These are phyloP conservation scores for Machimus rusticus DNA, from an alignment of 2,888 invertebrate species.

Conservation along the genomic window DNA sequence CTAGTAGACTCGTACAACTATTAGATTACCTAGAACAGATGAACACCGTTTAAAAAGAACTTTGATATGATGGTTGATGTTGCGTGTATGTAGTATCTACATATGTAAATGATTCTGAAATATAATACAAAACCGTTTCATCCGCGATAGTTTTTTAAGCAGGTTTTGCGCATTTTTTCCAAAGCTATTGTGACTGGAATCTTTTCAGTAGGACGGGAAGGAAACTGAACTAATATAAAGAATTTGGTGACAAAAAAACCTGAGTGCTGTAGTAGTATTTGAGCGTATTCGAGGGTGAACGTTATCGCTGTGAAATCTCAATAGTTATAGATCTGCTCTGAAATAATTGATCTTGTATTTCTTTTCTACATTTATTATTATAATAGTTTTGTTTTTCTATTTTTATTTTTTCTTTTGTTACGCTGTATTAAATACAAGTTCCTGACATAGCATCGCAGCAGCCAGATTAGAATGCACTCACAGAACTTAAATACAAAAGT, in stretches of 20 bases:
- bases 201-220: background rate
- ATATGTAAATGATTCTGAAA: constrained; percentile 16
- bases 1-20: background rate
- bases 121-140: background rate
- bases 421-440: background rate
- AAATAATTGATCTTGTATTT: too few relatives aligned
- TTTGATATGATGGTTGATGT: constrained; percentile 11
- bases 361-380: too few relatives aligned
- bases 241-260: background rate
- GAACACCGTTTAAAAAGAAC: background rate
- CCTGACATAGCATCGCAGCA: background rate
- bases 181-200: background rate
- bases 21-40: background rate
- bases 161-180: background rate
- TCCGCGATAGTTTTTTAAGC: background rate
- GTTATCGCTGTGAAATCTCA: too few relatives aligned
- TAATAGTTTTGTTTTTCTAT: too few relatives aligned
- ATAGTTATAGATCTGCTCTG: too few relatives aligned
- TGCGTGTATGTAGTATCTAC: background rate
- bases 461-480: background rate
- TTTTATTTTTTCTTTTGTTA: too few relatives aligned
- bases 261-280: background rate
- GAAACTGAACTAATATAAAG: background rate
- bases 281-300: too few relatives aligned
- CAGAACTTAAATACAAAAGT: too few relatives aligned